Percentiles rank a stretch among this genome's conserved stretches.
These are phyloP conservation scores for Clistopyga incitator DNA, from an alignment of 2,888 invertebrate species.

Conservation along the genomic window DNA sequence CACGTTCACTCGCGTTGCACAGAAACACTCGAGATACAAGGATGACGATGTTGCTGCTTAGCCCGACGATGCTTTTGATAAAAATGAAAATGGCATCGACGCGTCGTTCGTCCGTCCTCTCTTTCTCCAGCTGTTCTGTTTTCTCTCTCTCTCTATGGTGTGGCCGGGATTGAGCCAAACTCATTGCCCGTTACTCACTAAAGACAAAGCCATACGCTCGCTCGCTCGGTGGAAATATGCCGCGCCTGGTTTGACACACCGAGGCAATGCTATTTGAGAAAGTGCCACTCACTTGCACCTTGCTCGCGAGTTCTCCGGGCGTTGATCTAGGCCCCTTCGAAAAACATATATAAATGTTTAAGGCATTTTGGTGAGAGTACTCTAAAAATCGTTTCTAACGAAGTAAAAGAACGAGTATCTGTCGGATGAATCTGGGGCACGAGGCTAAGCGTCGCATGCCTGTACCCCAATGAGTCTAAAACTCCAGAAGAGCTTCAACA, in stretches of 20 bases:
- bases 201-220: background rate
- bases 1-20: too few relatives aligned
- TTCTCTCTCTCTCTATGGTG: background rate
- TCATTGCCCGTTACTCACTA: background rate
- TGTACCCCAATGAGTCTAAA: background rate
- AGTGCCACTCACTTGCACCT: slow-evolving; percentile 60
- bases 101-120: slow-evolving; percentile 1
- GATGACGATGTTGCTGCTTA: background rate
- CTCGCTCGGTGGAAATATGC: background rate
- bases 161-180: background rate
- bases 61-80: slow-evolving; percentile 7
- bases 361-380: too few relatives aligned
- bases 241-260: background rate
- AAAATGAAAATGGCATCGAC: slow-evolving; percentile 32
- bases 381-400: background rate
- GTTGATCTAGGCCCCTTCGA: too few relatives aligned
- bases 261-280: slow-evolving; percentile 47
- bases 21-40: too few relatives aligned
- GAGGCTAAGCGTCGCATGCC: background rate
- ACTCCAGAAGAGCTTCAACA: background rate
- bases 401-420: background rate
- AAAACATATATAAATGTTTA: too few relatives aligned
- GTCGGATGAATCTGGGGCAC: slow-evolving; percentile 1
- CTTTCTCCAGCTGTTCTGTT: background rate
- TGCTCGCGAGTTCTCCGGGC: too few relatives aligned